These are phyloP conservation scores for Anabacerthia variegaticeps DNA, from an alignment of 2,797 vertebrate species.

Conservation along the genomic window DNA sequence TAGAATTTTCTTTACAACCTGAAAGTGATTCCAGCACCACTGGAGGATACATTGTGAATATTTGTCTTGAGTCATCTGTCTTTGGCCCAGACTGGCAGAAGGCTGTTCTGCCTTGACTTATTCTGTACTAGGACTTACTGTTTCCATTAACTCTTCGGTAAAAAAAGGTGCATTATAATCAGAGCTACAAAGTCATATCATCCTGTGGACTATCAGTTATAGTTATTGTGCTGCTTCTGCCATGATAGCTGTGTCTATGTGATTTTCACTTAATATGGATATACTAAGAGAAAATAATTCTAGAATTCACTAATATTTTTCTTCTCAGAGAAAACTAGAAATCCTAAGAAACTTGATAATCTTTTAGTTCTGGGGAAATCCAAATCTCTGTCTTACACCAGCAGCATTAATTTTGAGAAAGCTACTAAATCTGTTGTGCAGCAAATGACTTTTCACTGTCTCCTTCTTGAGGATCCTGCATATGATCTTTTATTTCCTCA, in stretches of 20 bases:
- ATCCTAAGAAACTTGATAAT: neutral
- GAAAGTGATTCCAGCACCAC: fast-evolving
- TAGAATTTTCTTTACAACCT: neutral
- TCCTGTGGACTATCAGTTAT: neutral
- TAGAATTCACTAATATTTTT: neutral
- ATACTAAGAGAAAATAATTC: neutral
- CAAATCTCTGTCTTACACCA: neutral
- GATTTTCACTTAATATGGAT: neutral
- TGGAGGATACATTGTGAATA: neutral
- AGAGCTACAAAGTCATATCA: neutral
- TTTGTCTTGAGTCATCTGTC: neutral
- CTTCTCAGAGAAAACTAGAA: neutral
- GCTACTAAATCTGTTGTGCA: neutral
- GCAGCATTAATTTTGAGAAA: neutral
- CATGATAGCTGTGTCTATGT: neutral
- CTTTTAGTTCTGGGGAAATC: neutral
- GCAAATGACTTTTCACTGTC: neutral
- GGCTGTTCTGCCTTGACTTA: neutral
- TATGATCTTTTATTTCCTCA: constrained; percentile 23
- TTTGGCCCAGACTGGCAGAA: neutral
- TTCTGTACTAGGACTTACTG: neutral
- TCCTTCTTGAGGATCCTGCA: neutral
- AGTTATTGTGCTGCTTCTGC: neutral
- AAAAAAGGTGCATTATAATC: neutral
- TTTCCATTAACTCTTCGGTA: neutral